Evolutionary conservation across 2,797 vertebrate species (phyloP), one percentile per base, ranked within the genome.

Genomic region (Clarias platycephalus): DNA sequence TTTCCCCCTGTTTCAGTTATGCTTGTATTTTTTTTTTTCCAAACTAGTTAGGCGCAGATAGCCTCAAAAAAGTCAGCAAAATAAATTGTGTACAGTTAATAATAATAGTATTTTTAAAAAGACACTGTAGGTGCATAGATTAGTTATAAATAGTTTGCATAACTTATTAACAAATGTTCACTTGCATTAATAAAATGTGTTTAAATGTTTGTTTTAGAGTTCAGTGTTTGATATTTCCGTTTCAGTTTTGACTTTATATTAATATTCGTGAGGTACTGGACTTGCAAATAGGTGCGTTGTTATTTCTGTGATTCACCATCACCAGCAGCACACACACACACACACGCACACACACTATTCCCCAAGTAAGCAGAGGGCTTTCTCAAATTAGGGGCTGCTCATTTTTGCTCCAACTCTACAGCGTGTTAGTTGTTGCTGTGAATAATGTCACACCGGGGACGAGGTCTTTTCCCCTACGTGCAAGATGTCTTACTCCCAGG

Each of bases 1-100:
- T 94, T 91, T 90, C 85, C 82, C 81, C 88, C 74, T 18, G 15
- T 87, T 91, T 88, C 84, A 90, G 88, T 85, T 82, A 80, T 80
- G 71, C 86, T 37, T 44, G 31, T 63, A 58, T 55, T 40, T 31
- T 31, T 31, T 80, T 34, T 34, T 62, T 80, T 44, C 3, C 37
- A 64, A 24, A 10, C 63, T 85, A 74, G 83, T 85, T 85, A 85
- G 63, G 55, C 31, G 57, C 49, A 80, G 1, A 40, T 26, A 63
- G 40, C 28, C 44, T 67, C 4, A 2, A 67, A 55, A 75, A 70
- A 66, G 44, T 49, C 31, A 12, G 13, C n/a, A 62, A 16, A 67
- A 70, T 22, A 26, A 34, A 80, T 64, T 44, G 3, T 26, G 16
- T 70, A 63, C 1, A 44, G 24, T 26, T 62, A 82, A 26, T 1